Percentiles rank a stretch among this genome's conserved stretches.
Evolutionary conservation across 2,113 vertebrate genomes (phyloP).

Genomic region (Indicator maculatus): DNA sequence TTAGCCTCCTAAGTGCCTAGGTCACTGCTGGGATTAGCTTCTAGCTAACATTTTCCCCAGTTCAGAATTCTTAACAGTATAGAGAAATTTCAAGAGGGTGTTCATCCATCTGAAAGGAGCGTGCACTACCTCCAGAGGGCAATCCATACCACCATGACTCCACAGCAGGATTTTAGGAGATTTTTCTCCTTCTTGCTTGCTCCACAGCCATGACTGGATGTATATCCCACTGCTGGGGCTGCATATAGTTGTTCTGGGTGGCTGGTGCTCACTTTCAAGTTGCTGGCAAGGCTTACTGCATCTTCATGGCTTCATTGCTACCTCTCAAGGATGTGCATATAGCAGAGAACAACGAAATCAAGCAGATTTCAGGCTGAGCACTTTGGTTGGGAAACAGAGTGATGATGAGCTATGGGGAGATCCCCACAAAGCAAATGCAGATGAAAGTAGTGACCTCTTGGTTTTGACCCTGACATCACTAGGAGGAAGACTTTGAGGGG

Average conservation of each 20-base stretch:
- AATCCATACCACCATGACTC: not conserved
- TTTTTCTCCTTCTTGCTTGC: not conserved
- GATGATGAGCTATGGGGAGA: not conserved
- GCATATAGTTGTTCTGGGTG: not conserved
- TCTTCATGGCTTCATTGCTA: not conserved
- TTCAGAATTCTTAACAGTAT: not conserved
- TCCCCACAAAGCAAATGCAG: not conserved
- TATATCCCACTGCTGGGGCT: not conserved
- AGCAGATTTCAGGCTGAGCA: not conserved
- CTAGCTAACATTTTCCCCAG: not conserved
- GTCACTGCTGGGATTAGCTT: not conserved
- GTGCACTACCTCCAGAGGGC: not conserved
- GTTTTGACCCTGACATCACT: not conserved
- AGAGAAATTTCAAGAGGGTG: not conserved
- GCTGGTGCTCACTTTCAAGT: not conserved
- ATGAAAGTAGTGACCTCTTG: not conserved
- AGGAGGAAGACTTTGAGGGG: not conserved
- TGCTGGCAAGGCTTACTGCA: not conserved
- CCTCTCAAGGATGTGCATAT: accelerated
- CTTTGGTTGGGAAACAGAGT: not conserved
- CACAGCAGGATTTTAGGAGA: not conserved
- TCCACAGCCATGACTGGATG: not conserved
- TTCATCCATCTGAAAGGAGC: not conserved
- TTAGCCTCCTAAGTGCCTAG: not conserved
- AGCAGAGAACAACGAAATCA: not conserved